Base-by-base conservation (phyloP, 1,140 invertebrate genomes). In the Panagrolaimus sp. region DNA sequence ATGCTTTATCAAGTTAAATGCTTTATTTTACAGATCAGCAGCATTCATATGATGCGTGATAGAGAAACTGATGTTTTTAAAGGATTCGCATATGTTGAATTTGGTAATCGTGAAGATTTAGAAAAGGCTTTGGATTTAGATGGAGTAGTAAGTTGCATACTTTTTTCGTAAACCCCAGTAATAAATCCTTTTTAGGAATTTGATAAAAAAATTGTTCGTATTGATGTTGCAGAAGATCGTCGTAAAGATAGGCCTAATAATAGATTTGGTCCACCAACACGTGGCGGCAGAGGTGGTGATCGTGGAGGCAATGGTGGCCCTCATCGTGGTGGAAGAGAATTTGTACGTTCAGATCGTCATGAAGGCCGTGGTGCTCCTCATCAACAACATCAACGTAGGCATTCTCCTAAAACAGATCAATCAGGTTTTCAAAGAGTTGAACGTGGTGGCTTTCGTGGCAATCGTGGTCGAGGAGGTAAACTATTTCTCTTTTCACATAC, bases 21-120 rank as follows among this genome's bases (percentile, higher is more conserved):
- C n/a, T 72, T 72, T 69, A 65, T 72, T 44, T 78, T 81, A 25
- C 68, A 87, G 85, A 81, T 87, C 47, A 76, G 82, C 87, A 91
- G 88, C 85, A 89, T 95, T 61, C 87, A 93, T 78, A 85, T 97
- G 80, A 92, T 96, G 13, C 91, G 91, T 86, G 93, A 97, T 85
- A 90, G 89, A 84, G 92, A 96, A 78, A 94, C 92, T 65, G 93
- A 95, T 84, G 88, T 88, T 77, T 88, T 94, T 85, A 96, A 95
- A 82, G 84, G 93, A 48, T 96, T 92, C 85, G 93, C 93, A 81
- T 97, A 96, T 86, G 93, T 96, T 43, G 93, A 96, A 85, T 96
- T 97, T 85, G 90, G 92, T 76, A 89, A 90, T 73, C 73, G 89
- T 16, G 85, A 90, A 20, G 90, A 91, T 78, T 86, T 96, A 73